A percentile compares a stretch with the other conserved stretches of the same genome.
Conservation (phyloP, 2,888 invertebrate species). For the Marasmarcha lunaedactyla region DNA sequence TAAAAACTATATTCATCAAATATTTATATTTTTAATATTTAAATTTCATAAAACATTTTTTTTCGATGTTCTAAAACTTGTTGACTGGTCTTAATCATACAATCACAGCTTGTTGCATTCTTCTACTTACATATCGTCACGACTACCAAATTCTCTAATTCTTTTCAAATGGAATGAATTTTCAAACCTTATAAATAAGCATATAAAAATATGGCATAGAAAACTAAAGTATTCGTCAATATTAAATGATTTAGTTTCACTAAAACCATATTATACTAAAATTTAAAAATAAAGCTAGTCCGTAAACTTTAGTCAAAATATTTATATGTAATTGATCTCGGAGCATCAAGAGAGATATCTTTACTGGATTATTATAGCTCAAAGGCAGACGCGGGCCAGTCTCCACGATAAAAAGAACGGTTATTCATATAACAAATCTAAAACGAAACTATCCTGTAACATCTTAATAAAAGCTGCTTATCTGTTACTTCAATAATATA, state of each 20-base stretch:
- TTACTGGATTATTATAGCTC: slow-evolving; percentile 25
- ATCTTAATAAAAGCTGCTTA: slow-evolving; percentile 59
- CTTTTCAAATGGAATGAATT: slow-evolving; percentile 52
- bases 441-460: slow-evolving; percentile 54
- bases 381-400: slow-evolving; percentile 23
- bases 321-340: neutral
- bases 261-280: neutral
- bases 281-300: neutral
- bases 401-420: slow-evolving; percentile 5
- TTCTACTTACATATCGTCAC: slow-evolving; percentile 60
- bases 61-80: slow-evolving; percentile 69
- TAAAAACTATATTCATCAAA: slow-evolving; percentile 56
- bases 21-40: slow-evolving; percentile 42
- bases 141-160: slow-evolving; percentile 52
- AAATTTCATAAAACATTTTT: slow-evolving; percentile 58
- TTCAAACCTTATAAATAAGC: slow-evolving; percentile 37
- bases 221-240: slow-evolving; percentile 15
- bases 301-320: neutral
- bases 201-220: slow-evolving; percentile 53
- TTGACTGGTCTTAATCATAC: slow-evolving; percentile 70
- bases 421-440: slow-evolving; percentile 53
- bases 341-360: slow-evolving; percentile 8
- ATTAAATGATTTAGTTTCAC: slow-evolving; percentile 7
- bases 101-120: slow-evolving; percentile 69
- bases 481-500: slow-evolving; percentile 20